phyloP scores from a whole-genome alignment of 2,797 vertebrate species.

The Carcharodon carcharias region DNA sequence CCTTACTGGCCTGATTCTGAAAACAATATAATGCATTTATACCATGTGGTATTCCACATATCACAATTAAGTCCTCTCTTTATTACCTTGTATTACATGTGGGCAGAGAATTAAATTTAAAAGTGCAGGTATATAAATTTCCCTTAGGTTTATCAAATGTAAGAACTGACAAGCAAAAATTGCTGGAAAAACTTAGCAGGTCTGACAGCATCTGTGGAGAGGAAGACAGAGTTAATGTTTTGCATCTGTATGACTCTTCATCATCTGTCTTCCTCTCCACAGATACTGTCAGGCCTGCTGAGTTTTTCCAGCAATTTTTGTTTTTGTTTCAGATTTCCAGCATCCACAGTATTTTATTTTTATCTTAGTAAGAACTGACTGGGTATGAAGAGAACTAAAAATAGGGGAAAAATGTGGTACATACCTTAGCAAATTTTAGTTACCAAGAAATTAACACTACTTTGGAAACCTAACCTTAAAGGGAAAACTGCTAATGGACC shows the following conservation, averaged over 20 bases:
- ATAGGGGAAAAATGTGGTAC: neutral
- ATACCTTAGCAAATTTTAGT: neutral
- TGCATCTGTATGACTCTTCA: too few relatives aligned
- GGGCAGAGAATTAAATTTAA: neutral
- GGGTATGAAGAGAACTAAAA: neutral
- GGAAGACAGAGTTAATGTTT: too few relatives aligned
- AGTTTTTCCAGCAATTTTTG: too few relatives aligned
- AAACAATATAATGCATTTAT: neutral
- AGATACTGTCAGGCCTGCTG: too few relatives aligned
- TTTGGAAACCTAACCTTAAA: neutral
- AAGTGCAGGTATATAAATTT: neutral
- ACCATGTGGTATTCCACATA: neutral
- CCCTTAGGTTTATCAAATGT: neutral
- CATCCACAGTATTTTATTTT: too few relatives aligned
- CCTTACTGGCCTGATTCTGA: neutral
- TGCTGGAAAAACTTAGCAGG: too few relatives aligned
- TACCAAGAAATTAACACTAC: neutral
- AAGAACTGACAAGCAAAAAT: neutral
- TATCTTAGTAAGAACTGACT: neutral
- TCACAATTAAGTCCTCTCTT: neutral
- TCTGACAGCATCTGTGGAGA: too few relatives aligned
- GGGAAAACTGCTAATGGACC: neutral
- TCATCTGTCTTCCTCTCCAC: too few relatives aligned
- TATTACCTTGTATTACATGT: neutral
- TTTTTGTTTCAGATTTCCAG: too few relatives aligned